phyloP scores from a whole-genome alignment of 2,113 vertebrate genomes.

The Odontophorus gujanensis region DNA sequence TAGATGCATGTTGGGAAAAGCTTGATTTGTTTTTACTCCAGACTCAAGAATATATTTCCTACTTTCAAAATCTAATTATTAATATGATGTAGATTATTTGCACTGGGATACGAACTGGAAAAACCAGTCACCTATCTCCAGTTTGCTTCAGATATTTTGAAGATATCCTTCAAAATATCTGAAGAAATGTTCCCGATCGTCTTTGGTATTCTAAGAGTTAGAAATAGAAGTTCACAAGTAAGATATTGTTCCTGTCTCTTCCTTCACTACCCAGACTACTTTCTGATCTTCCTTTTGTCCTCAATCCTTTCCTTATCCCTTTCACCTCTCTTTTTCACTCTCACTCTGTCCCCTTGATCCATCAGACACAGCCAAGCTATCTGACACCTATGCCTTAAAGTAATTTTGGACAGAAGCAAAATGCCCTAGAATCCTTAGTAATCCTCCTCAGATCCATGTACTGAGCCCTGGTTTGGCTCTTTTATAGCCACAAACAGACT shows the following conservation, averaged over 20 bases:
- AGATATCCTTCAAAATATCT: constrained; percentile 37
- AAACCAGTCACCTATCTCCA: neutral
- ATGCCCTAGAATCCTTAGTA: constrained; percentile 81
- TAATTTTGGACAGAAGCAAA: constrained; percentile 84
- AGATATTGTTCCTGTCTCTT: constrained; percentile 71
- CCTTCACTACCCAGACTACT: constrained; percentile 65
- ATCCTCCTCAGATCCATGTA: constrained; percentile 79
- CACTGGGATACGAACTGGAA: neutral
- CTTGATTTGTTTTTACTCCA: constrained; percentile 19
- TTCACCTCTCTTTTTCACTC: constrained; percentile 78
- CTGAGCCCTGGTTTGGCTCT: constrained; percentile 77
- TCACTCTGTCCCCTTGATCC: constrained; percentile 78
- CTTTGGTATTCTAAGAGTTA: constrained; percentile 66
- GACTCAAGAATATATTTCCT: neutral
- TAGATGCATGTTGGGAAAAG: neutral
- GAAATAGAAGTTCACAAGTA: constrained; percentile 76
- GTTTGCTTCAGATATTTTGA: too few species aligned
- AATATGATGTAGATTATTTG: neutral
- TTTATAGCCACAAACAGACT: constrained; percentile 73
- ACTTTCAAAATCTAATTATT: neutral
- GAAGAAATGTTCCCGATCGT: neutral
- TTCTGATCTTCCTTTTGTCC: constrained; percentile 77
- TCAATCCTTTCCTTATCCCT: constrained; percentile 75
- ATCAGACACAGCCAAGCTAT: constrained; percentile 71
- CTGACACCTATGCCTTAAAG: constrained; percentile 78